Evolutionary conservation across 2,888 invertebrate species (phyloP).

Genomic region (Clunio marinus): DNA sequence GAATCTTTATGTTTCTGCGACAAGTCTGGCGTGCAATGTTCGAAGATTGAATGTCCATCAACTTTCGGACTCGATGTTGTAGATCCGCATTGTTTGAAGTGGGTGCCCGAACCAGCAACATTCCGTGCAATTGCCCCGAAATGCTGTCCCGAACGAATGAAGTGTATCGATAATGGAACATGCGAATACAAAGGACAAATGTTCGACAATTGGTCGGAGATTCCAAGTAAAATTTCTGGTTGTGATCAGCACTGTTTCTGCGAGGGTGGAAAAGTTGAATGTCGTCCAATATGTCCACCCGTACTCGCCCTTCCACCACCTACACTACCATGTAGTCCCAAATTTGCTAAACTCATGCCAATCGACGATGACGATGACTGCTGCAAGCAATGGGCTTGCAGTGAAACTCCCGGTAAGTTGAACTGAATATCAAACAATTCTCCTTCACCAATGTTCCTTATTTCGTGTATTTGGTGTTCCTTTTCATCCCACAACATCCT

Average conservation of each 20-base stretch:
- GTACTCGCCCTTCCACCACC: slow-evolving; percentile 72
- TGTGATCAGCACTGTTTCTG: slow-evolving; percentile 84
- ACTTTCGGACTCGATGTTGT: slow-evolving; percentile 80
- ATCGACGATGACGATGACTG: slow-evolving; percentile 71
- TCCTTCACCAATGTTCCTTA: background rate
- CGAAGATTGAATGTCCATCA: slow-evolving; percentile 75
- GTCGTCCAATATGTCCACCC: slow-evolving; percentile 75
- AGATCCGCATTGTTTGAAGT: slow-evolving; percentile 77
- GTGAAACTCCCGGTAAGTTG: slow-evolving; percentile 41
- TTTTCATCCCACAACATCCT: too few relatives aligned
- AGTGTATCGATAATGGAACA: slow-evolving; percentile 76
- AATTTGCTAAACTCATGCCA: slow-evolving; percentile 60
- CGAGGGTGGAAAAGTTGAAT: slow-evolving; percentile 80
- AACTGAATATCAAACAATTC: background rate
- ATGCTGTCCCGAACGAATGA: slow-evolving; percentile 75
- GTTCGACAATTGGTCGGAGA: slow-evolving; percentile 70
- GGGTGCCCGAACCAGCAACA: slow-evolving; percentile 75
- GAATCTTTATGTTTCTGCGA: slow-evolving; percentile 73
- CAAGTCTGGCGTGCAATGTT: slow-evolving; percentile 67
- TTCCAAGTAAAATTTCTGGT: slow-evolving; percentile 68
- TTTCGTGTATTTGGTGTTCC: background rate
- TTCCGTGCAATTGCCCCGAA: slow-evolving; percentile 68
- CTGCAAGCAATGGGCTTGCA: slow-evolving; percentile 73
- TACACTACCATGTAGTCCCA: slow-evolving; percentile 65
- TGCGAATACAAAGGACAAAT: slow-evolving; percentile 66